Evolutionary conservation across 2,113 vertebrate species (phyloP), one percentile per base, ranked within the genome.

Genomic region (Lagopus leucura): DNA sequence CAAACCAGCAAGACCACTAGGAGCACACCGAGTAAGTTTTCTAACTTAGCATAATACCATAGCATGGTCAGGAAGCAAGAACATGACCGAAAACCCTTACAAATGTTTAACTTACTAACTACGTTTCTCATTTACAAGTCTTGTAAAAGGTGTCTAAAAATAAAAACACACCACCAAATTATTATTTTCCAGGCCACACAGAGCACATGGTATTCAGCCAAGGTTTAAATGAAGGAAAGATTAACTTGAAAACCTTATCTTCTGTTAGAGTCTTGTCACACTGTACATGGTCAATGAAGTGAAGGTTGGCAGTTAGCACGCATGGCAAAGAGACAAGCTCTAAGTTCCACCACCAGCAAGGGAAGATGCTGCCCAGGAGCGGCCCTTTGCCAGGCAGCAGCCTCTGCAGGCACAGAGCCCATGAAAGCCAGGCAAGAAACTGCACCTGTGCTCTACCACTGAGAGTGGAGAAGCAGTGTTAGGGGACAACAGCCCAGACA

Each of bases 21-120:
- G 16, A 89, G 85, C 94, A 92, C 74, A 61, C 89, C 82, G 82
- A 71, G 61, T 27, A 71, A 30, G 40, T n/a, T 14, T 91, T 63
- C 50, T 87, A 90, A 90, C 78, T 80, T 92, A 70, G 71, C 64
- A 77, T 15, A 63, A 30, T 6, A 40, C 16, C 48, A 6, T 2
- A 73, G 30, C 11, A 21, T 1, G 48, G 48, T 20, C 19, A 36
- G 75, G 67, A 90, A 95, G 57, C 32, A 85, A 71, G 40, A 89
- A 30, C 17, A 77, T 27, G n/a, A 74, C 27, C 57, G n/a, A 73
- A 34, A 66, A 27, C 15, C 17, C 71, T 61, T 45, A 36, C 66
- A 77, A 86, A 72, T 13, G 27, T 20, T 64, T 63, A 32, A 58
- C 11, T 58, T 57, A 40, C 17, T 61, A 17, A 77, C 74, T 27